Evolutionary conservation across 1,140 invertebrate species (phyloP), one percentile per base, ranked within the genome.

Genomic region (Drosophila erecta): DNA sequence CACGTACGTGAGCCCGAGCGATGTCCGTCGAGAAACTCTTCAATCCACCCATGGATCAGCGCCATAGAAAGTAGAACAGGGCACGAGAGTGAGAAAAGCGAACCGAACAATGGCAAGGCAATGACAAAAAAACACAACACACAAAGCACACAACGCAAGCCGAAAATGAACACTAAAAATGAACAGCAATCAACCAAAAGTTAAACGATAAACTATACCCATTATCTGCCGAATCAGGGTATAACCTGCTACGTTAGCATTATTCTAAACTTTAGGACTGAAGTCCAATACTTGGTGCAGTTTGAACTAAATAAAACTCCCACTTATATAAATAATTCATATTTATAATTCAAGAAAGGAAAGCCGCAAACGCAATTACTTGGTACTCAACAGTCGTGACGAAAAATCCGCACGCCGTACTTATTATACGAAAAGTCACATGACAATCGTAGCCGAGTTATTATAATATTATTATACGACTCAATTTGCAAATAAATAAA

Each of bases 401-500:
- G 14, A 64, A 58, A 24, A 3, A 22, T 15, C 1, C 27, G 10
- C 3, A 15, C 35, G 14, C 4, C 0, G n/a, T n/a, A n/a, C n/a
- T 20, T n/a, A 5, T 73, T 74, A 12, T 37, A 41, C 59, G 20
- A 61, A 60, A 84, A 77, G 71, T 81, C 81, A 73, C 83, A 83
- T 79, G 79, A 87, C 79, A 83, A 87, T 89, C 83, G 72, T 49
- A 50, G 11, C 17, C 55, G 8, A 43, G 50, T 60, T 78, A 78
- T 81, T 54, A 69, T 54, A 71, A 59, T 54, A 65, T 43, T 33
- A 65, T 73, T 51, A 64, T 47, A 57, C 53, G 57, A 58, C 51
- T 80, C 65, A 73, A 83, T 84, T 84, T 70, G 76, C 79, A 79
- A 87, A 89, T 79, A 79, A 89, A 87, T 79, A 61, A 76, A 76